Evolutionary conservation across 2,888 invertebrate genomes (phyloP).

Genomic region (Drosophila prostipennis): DNA sequence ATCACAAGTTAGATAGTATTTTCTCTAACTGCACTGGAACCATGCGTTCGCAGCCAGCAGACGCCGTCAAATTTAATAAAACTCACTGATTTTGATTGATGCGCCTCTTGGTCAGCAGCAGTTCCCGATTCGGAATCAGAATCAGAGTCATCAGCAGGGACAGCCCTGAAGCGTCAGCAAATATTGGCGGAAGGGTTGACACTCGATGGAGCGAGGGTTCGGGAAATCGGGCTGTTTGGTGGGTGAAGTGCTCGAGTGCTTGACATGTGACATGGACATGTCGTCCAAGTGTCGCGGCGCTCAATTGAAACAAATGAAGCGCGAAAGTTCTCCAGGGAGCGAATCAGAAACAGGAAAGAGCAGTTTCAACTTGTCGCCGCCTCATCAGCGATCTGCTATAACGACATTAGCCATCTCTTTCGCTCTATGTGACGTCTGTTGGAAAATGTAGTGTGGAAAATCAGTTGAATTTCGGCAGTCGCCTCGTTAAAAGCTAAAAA

Average conservation of each 20-base stretch:
- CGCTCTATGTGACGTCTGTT: slow-evolving; percentile 3
- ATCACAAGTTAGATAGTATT: not conserved
- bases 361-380: slow-evolving; percentile 72
- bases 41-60: slow-evolving; percentile 71
- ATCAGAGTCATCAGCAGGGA: slow-evolving; percentile 29
- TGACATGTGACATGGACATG: slow-evolving; percentile 53
- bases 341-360: slow-evolving; percentile 68
- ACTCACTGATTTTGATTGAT: slow-evolving; percentile 83
- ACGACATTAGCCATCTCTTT: slow-evolving; percentile 4
- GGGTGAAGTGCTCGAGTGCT: slow-evolving; percentile 12
- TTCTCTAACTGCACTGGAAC: slow-evolving; percentile 16
- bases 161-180: slow-evolving; percentile 59
- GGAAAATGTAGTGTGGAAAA: slow-evolving; percentile 14
- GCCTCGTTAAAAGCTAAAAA: slow-evolving; percentile 24
- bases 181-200: slow-evolving; percentile 74
- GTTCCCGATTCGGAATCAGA: slow-evolving; percentile 26
- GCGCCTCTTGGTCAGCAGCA: slow-evolving; percentile 62
- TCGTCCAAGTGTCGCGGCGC: slow-evolving; percentile 61
- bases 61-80: slow-evolving; percentile 83
- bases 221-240: not conserved
- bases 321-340: slow-evolving; percentile 30
- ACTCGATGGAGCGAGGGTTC: not conserved
- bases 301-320: slow-evolving; percentile 81
- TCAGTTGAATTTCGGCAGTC: slow-evolving; percentile 49
- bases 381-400: slow-evolving; percentile 45